A percentile compares a stretch with the other conserved stretches of the same genome.
Conservation (phyloP, 92 coral and sea anemone species). For the Montipora capitata region DNA sequence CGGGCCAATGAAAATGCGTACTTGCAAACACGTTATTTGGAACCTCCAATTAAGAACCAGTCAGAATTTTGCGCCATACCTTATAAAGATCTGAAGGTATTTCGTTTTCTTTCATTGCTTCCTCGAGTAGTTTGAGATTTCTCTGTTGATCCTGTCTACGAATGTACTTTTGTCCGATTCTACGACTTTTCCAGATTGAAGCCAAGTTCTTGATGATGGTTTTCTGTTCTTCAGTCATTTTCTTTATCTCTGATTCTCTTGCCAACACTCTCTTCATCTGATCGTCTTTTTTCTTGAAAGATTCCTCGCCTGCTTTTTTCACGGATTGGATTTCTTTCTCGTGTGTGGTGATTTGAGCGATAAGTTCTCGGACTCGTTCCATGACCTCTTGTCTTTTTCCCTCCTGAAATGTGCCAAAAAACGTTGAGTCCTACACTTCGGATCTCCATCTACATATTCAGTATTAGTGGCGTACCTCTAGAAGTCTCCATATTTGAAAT, state of each 20-base stretch:
- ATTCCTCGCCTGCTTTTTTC: constrained; percentile 80
- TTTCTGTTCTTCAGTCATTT: constrained; percentile 83
- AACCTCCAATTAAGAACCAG: no score
- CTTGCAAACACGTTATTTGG: no score
- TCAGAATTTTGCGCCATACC: constrained; percentile 27
- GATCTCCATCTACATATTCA: neutral
- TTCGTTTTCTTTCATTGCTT: constrained; percentile 82
- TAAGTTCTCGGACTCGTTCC: constrained; percentile 80
- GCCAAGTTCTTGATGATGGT: constrained; percentile 76
- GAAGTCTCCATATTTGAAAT: constrained; percentile 62
- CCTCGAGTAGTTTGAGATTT: constrained; percentile 86
- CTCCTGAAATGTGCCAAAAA: constrained; percentile 54
- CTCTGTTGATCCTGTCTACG: constrained; percentile 84
- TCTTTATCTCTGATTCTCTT: constrained; percentile 72
- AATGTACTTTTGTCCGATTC: constrained; percentile 88
- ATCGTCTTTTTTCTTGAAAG: constrained; percentile 76
- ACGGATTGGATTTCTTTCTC: constrained; percentile 66
- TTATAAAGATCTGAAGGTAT: constrained; percentile 76
- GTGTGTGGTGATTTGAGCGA: constrained; percentile 56
- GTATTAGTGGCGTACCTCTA: constrained; percentile 69
- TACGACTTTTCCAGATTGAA: constrained; percentile 83
- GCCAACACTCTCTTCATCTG: constrained; percentile 79
- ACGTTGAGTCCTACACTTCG: no score
- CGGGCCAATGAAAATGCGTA: no score
- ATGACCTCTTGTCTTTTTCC: constrained; percentile 80